A percentile compares a stretch with the other conserved stretches of the same genome.
These are phyloP conservation scores for Drosophila quadrilineata DNA, from an alignment of 1,140 invertebrate genomes.

Conservation along the genomic window DNA sequence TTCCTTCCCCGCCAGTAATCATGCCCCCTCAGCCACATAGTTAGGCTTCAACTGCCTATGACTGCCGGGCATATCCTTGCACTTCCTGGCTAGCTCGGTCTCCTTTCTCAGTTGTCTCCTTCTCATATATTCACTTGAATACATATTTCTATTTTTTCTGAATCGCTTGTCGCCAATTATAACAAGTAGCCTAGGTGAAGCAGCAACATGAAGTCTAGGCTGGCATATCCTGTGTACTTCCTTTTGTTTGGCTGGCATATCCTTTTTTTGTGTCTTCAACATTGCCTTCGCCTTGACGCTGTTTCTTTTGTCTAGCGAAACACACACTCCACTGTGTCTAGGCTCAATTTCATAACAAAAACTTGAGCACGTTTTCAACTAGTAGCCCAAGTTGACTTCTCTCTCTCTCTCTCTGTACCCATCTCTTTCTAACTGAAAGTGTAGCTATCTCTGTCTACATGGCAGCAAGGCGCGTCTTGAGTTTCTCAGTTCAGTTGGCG, in stretches of 20 bases:
- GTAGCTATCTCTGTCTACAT: too few relatives aligned
- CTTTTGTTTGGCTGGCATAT: too few relatives aligned
- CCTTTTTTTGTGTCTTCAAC: conserved; percentile 66
- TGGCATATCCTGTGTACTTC: too few relatives aligned
- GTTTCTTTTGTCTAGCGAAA: conserved; percentile 59
- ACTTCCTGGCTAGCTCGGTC: not conserved
- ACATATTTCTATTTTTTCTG: not conserved
- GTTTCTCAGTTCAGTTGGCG: conserved; percentile 17
- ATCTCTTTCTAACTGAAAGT: too few relatives aligned
- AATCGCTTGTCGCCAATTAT: conserved; percentile 57
- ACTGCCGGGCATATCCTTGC: too few relatives aligned
- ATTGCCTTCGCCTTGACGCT: conserved; percentile 48
- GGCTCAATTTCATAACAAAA: conserved; percentile 77
- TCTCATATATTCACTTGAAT: not conserved
- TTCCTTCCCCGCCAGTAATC: too few relatives aligned
- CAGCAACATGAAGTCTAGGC: too few relatives aligned
- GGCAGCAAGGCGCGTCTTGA: conserved; percentile 3
- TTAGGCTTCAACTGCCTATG: not conserved
- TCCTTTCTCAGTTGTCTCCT: not conserved
- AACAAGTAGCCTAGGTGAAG: conserved; percentile 62
- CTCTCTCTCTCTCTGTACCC: too few relatives aligned
- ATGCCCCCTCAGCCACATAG: too few relatives aligned
- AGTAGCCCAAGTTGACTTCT: too few relatives aligned
- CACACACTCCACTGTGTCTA: conserved; percentile 47
- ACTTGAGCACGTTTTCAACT: conserved; percentile 67